These are phyloP conservation scores for Dromas ardeola DNA, from an alignment of 2,113 vertebrate genomes.

Conservation along the genomic window DNA sequence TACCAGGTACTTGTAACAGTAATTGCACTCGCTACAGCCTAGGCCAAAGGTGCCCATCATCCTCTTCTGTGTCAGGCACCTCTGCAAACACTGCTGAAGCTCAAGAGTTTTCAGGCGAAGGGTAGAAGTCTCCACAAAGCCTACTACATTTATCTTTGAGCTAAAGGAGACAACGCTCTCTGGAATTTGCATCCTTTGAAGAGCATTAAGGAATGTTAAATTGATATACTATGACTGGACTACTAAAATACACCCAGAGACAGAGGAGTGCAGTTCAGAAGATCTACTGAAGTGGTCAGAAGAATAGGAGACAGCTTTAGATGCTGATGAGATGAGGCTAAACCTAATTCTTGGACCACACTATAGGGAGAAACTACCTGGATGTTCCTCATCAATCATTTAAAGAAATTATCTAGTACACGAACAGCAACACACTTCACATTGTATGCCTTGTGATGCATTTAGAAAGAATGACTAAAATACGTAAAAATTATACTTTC, in stretches of 20 bases:
- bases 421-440: neutral
- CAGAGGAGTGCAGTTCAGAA: neutral
- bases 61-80: neutral
- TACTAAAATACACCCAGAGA: neutral
- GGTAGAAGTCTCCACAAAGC: neutral
- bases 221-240: neutral
- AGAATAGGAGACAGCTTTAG: neutral
- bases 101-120: neutral
- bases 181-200: neutral
- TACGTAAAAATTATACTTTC: neutral
- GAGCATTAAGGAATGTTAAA: neutral
- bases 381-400: neutral
- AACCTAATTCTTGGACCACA: neutral
- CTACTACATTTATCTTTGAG: neutral
- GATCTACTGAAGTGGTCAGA: neutral
- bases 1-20: neutral
- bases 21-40: neutral
- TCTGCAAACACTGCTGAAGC: neutral
- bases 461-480: neutral
- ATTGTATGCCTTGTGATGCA: neutral
- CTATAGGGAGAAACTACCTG: neutral
- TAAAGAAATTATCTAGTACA: neutral
- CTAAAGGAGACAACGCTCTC: neutral
- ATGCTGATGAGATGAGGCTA: neutral
- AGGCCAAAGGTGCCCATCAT: neutral